Evolutionary conservation across 1,140 invertebrate genomes (phyloP).

Genomic region (Hydropsyche tenuis): DNA sequence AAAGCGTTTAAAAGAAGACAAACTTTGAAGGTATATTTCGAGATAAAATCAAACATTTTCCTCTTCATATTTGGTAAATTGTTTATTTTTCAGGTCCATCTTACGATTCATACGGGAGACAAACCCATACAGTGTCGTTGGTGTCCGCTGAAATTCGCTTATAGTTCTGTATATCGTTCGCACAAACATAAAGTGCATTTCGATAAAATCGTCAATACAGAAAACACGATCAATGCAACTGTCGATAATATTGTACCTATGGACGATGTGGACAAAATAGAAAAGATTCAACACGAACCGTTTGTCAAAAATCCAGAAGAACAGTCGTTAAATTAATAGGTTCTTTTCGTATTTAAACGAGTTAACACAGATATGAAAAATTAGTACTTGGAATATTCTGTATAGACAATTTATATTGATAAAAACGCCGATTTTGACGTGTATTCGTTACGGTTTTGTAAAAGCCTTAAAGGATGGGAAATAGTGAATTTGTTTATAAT

Average conservation of each 20-base stretch:
- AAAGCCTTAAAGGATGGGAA: too few relatives aligned
- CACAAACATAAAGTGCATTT: slow-evolving; percentile 60
- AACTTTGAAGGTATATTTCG: slow-evolving; percentile 58
- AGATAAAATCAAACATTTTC: background rate
- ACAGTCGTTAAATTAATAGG: too few relatives aligned
- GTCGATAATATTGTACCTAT: background rate
- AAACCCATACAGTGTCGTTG: slow-evolving; percentile 62
- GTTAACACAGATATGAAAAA: too few relatives aligned
- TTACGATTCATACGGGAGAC: slow-evolving; percentile 61
- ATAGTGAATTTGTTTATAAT: too few relatives aligned
- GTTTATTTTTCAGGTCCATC: slow-evolving; percentile 55
- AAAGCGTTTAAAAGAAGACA: slow-evolving; percentile 61
- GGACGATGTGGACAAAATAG: background rate
- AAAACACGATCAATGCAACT: too few relatives aligned
- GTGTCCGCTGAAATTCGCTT: slow-evolving; percentile 61
- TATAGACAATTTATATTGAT: too few relatives aligned
- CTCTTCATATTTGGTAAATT: slow-evolving; percentile 1
- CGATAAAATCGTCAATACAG: slow-evolving; percentile 49
- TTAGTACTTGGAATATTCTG: too few relatives aligned
- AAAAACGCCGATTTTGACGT: too few relatives aligned
- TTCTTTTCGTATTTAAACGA: too few relatives aligned
- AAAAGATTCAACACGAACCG: background rate
- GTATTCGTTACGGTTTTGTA: too few relatives aligned
- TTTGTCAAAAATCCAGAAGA: too few relatives aligned
- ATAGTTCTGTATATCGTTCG: slow-evolving; percentile 60